A percentile compares a stretch with the other conserved stretches of the same genome.
These are phyloP conservation scores for Ianthella basta DNA, from an alignment of 37 sponge, comb jelly and placozoan genomes.

Conservation along the genomic window DNA sequence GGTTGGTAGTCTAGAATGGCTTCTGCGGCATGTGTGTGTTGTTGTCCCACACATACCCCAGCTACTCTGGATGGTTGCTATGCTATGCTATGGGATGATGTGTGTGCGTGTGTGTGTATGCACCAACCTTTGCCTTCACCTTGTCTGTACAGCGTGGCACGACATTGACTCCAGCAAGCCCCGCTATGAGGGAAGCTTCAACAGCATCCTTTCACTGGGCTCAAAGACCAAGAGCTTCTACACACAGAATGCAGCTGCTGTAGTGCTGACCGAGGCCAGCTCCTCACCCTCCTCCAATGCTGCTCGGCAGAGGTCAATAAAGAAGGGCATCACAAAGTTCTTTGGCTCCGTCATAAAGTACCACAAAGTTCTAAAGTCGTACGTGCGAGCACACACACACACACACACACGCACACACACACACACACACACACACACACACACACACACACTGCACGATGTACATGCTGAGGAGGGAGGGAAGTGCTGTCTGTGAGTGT, in stretches of 20 bases:
- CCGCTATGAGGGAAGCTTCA: conserved; percentile 68
- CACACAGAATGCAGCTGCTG: conserved; percentile 9
- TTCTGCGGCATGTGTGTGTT: no score
- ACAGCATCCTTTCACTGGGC: conserved; percentile 49
- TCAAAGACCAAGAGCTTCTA: conserved; percentile 47
- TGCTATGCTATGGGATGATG: no score
- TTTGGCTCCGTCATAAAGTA: conserved; percentile 58
- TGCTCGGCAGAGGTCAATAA: conserved; percentile 30
- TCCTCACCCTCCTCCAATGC: neutral
- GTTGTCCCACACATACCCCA: no score
- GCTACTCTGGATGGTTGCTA: no score
- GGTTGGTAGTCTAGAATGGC: no score
- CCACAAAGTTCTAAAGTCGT: conserved; percentile 65
- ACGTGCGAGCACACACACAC: conserved; percentile 19
- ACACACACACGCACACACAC: conserved; percentile 8
- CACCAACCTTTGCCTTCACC: neutral
- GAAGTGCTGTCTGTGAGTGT: no score
- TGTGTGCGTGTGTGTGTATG: no score
- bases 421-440: conserved; percentile 4
- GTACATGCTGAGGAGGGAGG: no score
- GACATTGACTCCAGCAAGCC: conserved; percentile 49
- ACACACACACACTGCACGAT: neutral
- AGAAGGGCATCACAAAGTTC: conserved; percentile 58
- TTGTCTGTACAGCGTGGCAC: conserved; percentile 56
- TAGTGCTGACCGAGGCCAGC: conserved; percentile 2